These are phyloP conservation scores for Pitangus sulphuratus DNA, from an alignment of 2,797 vertebrate genomes.

Conservation along the genomic window DNA sequence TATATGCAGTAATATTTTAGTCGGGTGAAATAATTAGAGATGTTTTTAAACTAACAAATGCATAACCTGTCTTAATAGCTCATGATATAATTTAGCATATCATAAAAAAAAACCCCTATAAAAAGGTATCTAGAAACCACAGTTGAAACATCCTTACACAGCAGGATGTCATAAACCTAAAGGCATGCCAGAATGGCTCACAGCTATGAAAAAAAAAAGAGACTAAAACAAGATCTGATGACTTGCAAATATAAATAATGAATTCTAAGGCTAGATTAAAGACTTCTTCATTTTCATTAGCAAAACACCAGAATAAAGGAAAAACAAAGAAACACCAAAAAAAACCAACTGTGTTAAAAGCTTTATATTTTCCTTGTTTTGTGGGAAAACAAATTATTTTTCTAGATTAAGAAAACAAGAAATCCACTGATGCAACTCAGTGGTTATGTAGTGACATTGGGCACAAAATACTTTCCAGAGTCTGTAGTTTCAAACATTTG, in stretches of 20 bases:
- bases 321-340: neutral
- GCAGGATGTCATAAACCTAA: constrained; percentile 73
- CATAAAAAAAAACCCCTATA: constrained; percentile 27
- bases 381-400: neutral
- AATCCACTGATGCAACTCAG: neutral
- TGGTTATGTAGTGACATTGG: neutral
- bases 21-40: constrained; percentile 70
- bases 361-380: neutral
- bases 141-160: constrained; percentile 70
- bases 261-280: constrained; percentile 52
- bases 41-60: constrained; percentile 70
- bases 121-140: constrained; percentile 70
- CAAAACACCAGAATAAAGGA: neutral
- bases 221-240: constrained; percentile 64
- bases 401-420: neutral
- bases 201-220: constrained; percentile 38
- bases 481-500: neutral
- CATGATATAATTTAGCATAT: constrained; percentile 66
- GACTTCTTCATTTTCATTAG: constrained; percentile 18
- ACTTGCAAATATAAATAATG: constrained; percentile 69
- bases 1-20: constrained; percentile 64
- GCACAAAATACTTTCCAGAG: neutral
- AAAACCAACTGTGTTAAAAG: neutral
- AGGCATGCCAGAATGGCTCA: constrained; percentile 66
- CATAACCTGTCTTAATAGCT: constrained; percentile 70